Evolutionary conservation across 2,797 vertebrate genomes (phyloP).

Genomic region (Sebastes vulpes): DNA sequence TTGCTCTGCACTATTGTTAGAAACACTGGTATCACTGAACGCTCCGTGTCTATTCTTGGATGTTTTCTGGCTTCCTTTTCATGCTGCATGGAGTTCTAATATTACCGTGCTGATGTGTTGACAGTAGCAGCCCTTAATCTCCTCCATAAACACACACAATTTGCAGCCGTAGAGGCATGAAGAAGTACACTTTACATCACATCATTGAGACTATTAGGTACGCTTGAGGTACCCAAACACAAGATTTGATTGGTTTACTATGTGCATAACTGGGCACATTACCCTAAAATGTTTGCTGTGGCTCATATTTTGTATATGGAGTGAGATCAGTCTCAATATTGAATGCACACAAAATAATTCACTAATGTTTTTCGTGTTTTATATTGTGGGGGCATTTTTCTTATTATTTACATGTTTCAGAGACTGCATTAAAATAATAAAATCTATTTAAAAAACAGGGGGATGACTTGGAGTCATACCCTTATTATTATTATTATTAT

Average conservation of each 20-base stretch:
- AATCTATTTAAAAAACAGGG: no score
- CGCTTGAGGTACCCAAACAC: background rate
- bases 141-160: slow-evolving; percentile 31
- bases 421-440: no score
- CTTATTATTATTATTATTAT: no score
- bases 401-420: no score
- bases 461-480: background rate
- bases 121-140: slow-evolving; percentile 42
- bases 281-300: background rate
- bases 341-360: background rate
- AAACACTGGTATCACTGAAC: slow-evolving; percentile 10
- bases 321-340: background rate
- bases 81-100: slow-evolving; percentile 30
- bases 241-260: slow-evolving; percentile 11
- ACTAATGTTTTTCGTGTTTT: background rate
- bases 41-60: slow-evolving; percentile 27
- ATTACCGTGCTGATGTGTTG: slow-evolving; percentile 31
- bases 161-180: slow-evolving; percentile 18
- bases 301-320: background rate
- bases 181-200: slow-evolving; percentile 27
- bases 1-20: slow-evolving; percentile 31
- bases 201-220: slow-evolving; percentile 19
- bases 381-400: no score
- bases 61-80: slow-evolving; percentile 31
- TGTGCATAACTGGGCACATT: slow-evolving; percentile 3